phyloP scores from a whole-genome alignment of 2,113 vertebrate species.

The Microcebus tavaratra region DNA sequence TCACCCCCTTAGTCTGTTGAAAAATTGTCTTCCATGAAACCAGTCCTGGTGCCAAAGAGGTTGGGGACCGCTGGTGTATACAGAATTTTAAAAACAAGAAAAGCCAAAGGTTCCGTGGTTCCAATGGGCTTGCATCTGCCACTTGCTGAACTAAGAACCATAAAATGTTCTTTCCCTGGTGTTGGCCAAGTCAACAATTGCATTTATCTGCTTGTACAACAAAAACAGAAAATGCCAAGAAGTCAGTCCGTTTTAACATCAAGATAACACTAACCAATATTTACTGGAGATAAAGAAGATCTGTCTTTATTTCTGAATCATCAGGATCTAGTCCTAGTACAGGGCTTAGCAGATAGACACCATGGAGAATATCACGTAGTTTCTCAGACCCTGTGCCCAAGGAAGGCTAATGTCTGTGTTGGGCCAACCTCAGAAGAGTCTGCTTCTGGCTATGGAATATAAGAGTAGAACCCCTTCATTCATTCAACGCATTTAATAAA shows the following conservation, averaged over 20 bases:
- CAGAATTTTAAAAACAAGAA: not conserved
- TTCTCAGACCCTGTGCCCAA: not conserved
- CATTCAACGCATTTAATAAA: not conserved
- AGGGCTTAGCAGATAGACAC: not conserved
- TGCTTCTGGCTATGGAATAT: not conserved
- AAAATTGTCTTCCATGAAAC: too few relatives aligned
- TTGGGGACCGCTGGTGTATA: too few relatives aligned
- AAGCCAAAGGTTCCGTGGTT: not conserved
- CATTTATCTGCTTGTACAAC: not conserved
- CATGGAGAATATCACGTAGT: not conserved
- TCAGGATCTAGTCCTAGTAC: not conserved
- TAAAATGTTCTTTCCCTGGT: not conserved
- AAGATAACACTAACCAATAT: not conserved
- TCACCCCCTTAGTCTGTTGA: too few relatives aligned
- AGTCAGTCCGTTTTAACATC: not conserved
- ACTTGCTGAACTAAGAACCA: not conserved
- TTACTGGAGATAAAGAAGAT: not conserved
- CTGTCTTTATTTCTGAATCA: not conserved
- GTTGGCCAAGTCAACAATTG: not conserved
- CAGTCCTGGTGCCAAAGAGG: too few relatives aligned
- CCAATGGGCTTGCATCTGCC: not conserved
- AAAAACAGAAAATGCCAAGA: conserved; percentile 22
- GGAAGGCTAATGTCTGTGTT: not conserved
- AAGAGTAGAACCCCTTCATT: not conserved
- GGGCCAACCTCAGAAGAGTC: not conserved